phyloP scores from a whole-genome alignment of 2,113 vertebrate genomes.

The Perca flavescens region DNA sequence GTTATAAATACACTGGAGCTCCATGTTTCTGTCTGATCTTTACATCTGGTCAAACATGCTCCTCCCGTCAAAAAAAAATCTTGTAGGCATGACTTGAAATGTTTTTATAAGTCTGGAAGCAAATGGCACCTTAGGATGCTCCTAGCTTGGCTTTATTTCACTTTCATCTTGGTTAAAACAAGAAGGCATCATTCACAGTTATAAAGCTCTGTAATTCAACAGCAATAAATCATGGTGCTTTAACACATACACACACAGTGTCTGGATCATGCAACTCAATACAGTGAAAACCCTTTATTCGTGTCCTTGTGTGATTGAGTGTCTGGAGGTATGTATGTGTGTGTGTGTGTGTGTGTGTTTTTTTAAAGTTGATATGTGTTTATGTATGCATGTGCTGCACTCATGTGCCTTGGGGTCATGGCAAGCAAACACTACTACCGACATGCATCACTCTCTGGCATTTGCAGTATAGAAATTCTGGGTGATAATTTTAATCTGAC shows the following conservation, averaged over 20 bases:
- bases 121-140: constrained; percentile 36
- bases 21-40: constrained; percentile 45
- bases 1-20: constrained; percentile 36
- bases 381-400: constrained; percentile 55
- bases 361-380: constrained; percentile 15
- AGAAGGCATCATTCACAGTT: constrained; percentile 65
- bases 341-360: constrained; percentile 8
- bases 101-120: constrained; percentile 33
- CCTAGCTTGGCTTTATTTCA: constrained; percentile 33
- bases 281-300: constrained; percentile 60
- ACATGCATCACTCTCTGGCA: constrained; percentile 84
- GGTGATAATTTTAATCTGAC: constrained; percentile 67
- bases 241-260: constrained; percentile 77
- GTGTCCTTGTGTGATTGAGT: constrained; percentile 45
- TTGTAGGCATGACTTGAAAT: constrained; percentile 28
- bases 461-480: constrained; percentile 85
- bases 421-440: constrained; percentile 81
- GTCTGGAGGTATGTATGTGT: constrained; percentile 19
- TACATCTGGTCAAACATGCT: constrained; percentile 63
- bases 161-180: constrained; percentile 36
- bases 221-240: constrained; percentile 74
- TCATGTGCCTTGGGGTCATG: constrained; percentile 64
- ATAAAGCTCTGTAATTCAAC: constrained; percentile 62
- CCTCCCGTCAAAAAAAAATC: constrained; percentile 49
- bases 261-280: constrained; percentile 78